Percentiles rank a stretch among this genome's conserved stretches.
Evolutionary conservation across 2,797 vertebrate species (phyloP).

Genomic region (Amblyraja radiata): DNA sequence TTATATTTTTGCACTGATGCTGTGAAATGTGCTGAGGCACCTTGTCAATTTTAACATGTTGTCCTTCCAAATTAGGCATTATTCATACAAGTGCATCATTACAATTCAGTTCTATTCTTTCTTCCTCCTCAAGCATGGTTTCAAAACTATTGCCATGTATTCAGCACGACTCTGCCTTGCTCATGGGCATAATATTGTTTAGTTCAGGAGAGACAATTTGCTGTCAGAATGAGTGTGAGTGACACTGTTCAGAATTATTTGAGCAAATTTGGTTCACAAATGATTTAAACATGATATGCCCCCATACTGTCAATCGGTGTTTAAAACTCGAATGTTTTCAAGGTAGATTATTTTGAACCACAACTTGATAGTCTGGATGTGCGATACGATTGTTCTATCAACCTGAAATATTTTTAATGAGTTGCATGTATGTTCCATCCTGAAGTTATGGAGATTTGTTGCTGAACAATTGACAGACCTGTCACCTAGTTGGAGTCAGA

Average conservation of each 20-base stretch:
- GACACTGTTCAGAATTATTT: neutral
- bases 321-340: neutral
- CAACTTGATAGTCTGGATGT: neutral
- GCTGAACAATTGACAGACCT: neutral
- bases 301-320: neutral
- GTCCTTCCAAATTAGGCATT: neutral
- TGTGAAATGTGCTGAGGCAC: neutral
- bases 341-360: neutral
- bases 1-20: neutral
- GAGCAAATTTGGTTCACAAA: neutral
- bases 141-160: neutral
- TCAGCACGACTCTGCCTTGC: too few relatives aligned
- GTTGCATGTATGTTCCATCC: neutral
- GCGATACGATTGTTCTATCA: neutral
- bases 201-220: neutral
- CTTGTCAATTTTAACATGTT: neutral
- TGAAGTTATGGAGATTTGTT: neutral
- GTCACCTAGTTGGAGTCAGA: neutral
- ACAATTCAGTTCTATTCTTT: too few relatives aligned
- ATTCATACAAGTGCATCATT: neutral
- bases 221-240: neutral
- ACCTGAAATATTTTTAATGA: neutral
- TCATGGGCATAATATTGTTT: neutral
- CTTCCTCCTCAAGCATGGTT: neutral
- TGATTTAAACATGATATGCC: neutral